phyloP scores from a whole-genome alignment of 2,113 vertebrate genomes.

The Dasypus novemcinctus region DNA sequence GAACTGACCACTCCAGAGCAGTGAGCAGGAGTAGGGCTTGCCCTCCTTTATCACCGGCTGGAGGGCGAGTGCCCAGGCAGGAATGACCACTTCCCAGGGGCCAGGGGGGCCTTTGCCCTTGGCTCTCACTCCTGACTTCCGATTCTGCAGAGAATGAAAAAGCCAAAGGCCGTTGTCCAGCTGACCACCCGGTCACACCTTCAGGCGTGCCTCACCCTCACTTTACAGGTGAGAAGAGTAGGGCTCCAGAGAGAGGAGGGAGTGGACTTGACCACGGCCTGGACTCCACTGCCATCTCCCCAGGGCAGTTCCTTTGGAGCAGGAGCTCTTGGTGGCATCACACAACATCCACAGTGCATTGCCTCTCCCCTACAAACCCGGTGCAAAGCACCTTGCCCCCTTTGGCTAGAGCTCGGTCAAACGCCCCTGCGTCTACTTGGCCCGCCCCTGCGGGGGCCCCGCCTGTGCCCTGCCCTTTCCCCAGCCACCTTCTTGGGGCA shows the following conservation, averaged over 20 bases:
- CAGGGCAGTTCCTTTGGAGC: neutral
- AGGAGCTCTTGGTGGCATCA: neutral
- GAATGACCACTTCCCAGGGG: neutral
- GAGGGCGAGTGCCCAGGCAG: neutral
- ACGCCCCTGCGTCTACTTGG: too few relatives aligned
- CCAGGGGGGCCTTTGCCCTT: neutral
- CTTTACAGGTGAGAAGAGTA: neutral
- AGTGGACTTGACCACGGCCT: neutral
- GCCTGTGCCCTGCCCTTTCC: too few relatives aligned
- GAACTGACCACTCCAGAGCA: neutral
- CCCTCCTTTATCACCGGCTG: neutral
- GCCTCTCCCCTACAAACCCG: neutral
- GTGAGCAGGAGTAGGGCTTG: neutral
- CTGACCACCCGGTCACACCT: neutral
- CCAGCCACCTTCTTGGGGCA: neutral
- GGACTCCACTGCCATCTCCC: neutral
- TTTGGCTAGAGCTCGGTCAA: neutral
- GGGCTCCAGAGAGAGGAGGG: neutral
- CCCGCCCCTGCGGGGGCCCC: neutral
- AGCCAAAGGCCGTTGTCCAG: neutral
- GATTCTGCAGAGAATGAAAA: conserved; percentile 4
- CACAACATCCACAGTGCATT: neutral
- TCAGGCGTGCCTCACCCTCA: neutral
- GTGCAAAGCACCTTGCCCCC: neutral
- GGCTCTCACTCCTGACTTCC: neutral